These are phyloP conservation scores for Machaerirhynchus nigripectus DNA, from an alignment of 2,113 vertebrate genomes.

Conservation along the genomic window DNA sequence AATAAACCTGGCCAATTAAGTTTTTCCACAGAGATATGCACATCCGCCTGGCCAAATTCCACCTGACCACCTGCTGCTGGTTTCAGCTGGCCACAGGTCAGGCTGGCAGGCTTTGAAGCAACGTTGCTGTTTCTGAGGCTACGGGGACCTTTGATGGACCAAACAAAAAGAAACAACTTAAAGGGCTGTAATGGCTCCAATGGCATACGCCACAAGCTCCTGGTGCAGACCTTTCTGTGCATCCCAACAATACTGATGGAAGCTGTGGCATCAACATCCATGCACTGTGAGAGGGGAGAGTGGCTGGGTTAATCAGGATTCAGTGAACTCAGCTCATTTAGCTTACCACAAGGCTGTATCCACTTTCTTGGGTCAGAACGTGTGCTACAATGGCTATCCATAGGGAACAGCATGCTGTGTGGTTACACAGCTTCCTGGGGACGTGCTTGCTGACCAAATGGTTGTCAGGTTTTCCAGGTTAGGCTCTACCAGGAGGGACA, in stretches of 20 bases:
- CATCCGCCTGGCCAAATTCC: not conserved
- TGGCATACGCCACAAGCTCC: rapidly evolving
- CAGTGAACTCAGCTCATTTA: not conserved
- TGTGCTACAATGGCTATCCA: not conserved
- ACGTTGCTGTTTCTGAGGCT: not conserved
- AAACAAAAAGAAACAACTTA: not conserved
- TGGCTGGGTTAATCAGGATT: not conserved
- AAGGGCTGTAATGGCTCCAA: not conserved
- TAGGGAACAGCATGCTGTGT: not conserved
- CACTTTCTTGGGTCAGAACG: not conserved
- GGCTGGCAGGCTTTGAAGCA: not conserved
- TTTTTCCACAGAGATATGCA: not conserved
- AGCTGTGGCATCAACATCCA: not conserved
- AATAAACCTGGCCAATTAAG: not conserved
- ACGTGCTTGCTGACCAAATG: not conserved
- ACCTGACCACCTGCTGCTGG: not conserved
- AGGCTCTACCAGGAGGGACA: not conserved
- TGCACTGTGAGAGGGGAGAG: not conserved
- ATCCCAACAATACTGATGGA: not conserved
- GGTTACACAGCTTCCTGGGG: not conserved
- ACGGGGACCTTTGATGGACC: not conserved
- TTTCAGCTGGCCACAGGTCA: not conserved
- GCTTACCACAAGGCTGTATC: not conserved
- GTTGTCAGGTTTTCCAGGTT: not conserved
- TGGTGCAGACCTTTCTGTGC: not conserved